Evolutionary conservation across 2,797 vertebrate species (phyloP).

Genomic region (Lacerta agilis): DNA sequence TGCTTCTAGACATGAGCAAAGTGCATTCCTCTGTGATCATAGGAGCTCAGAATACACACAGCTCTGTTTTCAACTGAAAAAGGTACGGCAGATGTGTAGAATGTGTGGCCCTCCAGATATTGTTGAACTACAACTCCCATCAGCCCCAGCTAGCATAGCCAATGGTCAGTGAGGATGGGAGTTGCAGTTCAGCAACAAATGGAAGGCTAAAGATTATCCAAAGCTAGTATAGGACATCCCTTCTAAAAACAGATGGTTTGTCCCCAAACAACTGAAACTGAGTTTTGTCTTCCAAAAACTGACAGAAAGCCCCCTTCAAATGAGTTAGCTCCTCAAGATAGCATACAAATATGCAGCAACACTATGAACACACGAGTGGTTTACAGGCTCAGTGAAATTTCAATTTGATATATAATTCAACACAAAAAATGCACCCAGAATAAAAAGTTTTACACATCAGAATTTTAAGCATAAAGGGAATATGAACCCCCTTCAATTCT

Average conservation of each 20-base stretch:
- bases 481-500: fast-evolving
- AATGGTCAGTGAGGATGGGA: no score
- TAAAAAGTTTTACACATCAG: neutral
- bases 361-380: fast-evolving
- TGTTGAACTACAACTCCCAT: no score
- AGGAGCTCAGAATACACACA: neutral
- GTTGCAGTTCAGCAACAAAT: no score
- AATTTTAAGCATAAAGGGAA: neutral
- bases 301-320: neutral
- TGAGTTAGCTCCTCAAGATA: neutral
- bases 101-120: no score
- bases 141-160: no score
- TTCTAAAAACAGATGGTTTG: neutral
- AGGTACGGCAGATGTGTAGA: neutral
- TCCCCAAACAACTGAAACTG: neutral
- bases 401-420: neutral
- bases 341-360: fast-evolving
- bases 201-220: no score
- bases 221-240: no score
- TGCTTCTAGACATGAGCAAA: neutral
- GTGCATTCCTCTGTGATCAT: neutral
- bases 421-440: no score
- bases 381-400: neutral
- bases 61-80: neutral
- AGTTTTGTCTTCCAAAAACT: fast-evolving